These are phyloP conservation scores for Poecile montanus DNA, from an alignment of 2,797 vertebrate species.

Conservation along the genomic window DNA sequence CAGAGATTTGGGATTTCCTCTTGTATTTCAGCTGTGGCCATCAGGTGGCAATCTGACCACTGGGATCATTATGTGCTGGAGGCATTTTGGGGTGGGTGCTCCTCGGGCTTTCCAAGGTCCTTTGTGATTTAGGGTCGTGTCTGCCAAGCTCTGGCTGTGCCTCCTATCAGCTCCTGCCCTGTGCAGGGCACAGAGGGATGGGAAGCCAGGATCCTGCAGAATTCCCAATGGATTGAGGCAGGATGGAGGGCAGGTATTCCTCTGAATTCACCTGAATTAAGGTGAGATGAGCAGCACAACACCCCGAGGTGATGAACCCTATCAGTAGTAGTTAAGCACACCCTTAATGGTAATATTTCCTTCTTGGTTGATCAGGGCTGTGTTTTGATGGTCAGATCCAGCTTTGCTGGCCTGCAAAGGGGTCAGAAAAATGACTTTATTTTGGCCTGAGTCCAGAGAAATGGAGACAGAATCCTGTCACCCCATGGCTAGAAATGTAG, in stretches of 20 bases:
- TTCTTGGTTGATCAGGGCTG: not conserved
- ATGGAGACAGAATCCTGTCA: not conserved
- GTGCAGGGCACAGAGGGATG: fast-evolving
- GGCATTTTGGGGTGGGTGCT: conserved; percentile 1
- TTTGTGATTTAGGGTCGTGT: not conserved
- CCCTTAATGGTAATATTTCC: not conserved
- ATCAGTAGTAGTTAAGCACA: not conserved
- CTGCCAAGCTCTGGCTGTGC: not conserved
- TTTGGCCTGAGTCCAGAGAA: not conserved
- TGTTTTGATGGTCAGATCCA: not conserved
- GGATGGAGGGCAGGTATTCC: not conserved
- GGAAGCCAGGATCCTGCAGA: not conserved
- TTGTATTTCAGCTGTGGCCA: conserved; percentile 67
- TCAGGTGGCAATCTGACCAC: conserved; percentile 68
- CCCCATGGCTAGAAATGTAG: not conserved
- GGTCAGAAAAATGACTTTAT: not conserved
- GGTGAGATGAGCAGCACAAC: not conserved
- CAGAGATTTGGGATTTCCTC: not conserved
- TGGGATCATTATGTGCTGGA: not conserved
- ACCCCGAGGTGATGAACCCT: not conserved
- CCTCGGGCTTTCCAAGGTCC: not conserved
- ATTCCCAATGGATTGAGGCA: fast-evolving
- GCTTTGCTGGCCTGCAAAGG: not conserved
- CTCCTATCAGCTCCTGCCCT: not conserved
- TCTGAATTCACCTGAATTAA: not conserved